A percentile compares a stretch with the other conserved stretches of the same genome.
Evolutionary conservation across 92 coral and sea anemone genomes (phyloP).

Genomic region (Parazoanthus darwini): DNA sequence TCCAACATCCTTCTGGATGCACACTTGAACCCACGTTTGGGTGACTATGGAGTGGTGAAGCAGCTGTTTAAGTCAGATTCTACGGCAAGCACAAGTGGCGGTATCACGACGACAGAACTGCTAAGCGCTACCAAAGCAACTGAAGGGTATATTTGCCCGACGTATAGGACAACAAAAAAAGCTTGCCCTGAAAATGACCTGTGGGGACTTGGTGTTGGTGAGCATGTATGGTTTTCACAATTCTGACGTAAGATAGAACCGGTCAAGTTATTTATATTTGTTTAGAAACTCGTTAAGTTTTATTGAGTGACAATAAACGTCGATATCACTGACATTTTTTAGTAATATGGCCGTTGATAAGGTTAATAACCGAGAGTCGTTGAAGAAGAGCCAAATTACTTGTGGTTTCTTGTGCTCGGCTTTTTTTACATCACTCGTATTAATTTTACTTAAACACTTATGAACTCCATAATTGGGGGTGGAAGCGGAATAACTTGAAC

Average conservation of each 20-base stretch:
- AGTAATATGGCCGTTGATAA: too few relatives aligned
- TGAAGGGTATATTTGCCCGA: constrained; percentile 38
- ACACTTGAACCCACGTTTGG: constrained; percentile 32
- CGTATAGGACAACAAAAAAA: not conserved
- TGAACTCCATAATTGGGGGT: too few relatives aligned
- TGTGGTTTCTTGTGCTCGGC: too few relatives aligned
- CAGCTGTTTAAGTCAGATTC: not conserved
- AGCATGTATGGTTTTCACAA: not conserved
- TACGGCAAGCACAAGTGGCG: constrained; percentile 19
- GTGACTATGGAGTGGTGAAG: constrained; percentile 36
- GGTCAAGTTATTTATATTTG: not conserved
- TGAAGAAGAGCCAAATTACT: not conserved
- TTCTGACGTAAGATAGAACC: not conserved
- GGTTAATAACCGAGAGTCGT: too few relatives aligned
- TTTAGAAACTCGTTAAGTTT: too few relatives aligned
- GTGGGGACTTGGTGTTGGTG: constrained; percentile 44
- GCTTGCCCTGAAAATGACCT: constrained; percentile 29
- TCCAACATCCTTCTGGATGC: constrained; percentile 21
- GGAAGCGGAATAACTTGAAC: too few relatives aligned
- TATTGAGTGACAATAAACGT: too few relatives aligned
- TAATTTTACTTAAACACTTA: too few relatives aligned
- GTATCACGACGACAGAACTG: constrained; percentile 7
- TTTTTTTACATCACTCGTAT: too few relatives aligned
- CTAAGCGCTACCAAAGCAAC: constrained; percentile 18
- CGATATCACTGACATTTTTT: too few relatives aligned